A percentile compares a stretch with the other conserved stretches of the same genome.
These are phyloP conservation scores for Harpagifer antarcticus DNA, from an alignment of 2,797 vertebrate species.

Conservation along the genomic window DNA sequence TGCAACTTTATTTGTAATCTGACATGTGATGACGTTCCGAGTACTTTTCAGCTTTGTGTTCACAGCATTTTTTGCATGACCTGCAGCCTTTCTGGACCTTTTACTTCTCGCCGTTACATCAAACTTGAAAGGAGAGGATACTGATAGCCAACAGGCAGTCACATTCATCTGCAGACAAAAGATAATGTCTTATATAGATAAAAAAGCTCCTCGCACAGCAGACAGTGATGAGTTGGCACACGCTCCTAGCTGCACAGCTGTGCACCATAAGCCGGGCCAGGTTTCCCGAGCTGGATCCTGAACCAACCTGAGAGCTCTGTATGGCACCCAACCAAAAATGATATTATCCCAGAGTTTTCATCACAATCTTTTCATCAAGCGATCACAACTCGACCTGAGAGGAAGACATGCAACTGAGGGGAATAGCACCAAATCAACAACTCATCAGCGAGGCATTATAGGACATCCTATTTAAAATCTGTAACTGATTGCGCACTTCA, in stretches of 20 bases:
- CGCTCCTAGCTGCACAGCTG: slow-evolving; percentile 71
- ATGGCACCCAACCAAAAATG: slow-evolving; percentile 79
- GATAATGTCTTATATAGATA: slow-evolving; percentile 66
- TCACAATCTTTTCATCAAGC: slow-evolving; percentile 82
- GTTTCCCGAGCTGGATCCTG: slow-evolving; percentile 66
- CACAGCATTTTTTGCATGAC: slow-evolving; percentile 12
- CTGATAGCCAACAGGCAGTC: slow-evolving; percentile 51
- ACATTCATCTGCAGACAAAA: slow-evolving; percentile 53
- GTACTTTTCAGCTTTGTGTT: slow-evolving; percentile 36
- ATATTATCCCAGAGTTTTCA: slow-evolving; percentile 83
- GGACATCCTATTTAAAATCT: slow-evolving; percentile 69
- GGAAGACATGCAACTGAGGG: slow-evolving; percentile 68
- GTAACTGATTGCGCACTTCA: slow-evolving; percentile 66
- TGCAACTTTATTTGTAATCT: background rate
- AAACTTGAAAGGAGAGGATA: slow-evolving; percentile 33
- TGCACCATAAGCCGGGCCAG: slow-evolving; percentile 66
- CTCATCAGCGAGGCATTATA: slow-evolving; percentile 76
- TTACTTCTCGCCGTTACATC: slow-evolving; percentile 27
- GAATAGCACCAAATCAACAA: slow-evolving; percentile 79
- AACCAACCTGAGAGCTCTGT: slow-evolving; percentile 77
- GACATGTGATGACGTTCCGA: slow-evolving; percentile 34
- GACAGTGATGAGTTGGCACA: slow-evolving; percentile 74
- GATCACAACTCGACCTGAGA: slow-evolving; percentile 70
- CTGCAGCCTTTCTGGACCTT: slow-evolving; percentile 24
- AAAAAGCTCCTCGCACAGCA: slow-evolving; percentile 67